These are phyloP conservation scores for Cassiopea andromeda DNA, from an alignment of 30 jellyfish, hydroid and myxozoan genomes.

Conservation along the genomic window DNA sequence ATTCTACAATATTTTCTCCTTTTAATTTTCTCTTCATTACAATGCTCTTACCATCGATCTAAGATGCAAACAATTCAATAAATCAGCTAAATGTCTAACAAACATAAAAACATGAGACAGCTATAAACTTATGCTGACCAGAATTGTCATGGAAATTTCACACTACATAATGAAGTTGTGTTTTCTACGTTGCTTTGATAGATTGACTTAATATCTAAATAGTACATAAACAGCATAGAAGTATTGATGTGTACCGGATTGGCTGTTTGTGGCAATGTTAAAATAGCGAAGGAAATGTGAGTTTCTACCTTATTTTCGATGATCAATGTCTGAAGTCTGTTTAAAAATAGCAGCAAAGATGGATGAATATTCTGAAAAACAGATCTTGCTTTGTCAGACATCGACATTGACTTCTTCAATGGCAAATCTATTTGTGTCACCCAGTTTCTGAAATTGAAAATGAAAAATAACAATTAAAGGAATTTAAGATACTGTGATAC, in stretches of 20 bases:
- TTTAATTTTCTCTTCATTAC: constrained; percentile 55
- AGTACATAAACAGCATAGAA: too few relatives aligned
- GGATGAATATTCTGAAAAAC: constrained; percentile 84
- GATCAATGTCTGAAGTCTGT: constrained; percentile 81
- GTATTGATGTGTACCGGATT: too few relatives aligned
- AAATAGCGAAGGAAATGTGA: not conserved
- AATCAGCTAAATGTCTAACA: too few relatives aligned
- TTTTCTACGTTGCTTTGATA: too few relatives aligned
- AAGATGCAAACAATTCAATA: too few relatives aligned
- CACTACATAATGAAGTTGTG: too few relatives aligned
- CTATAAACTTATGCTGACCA: too few relatives aligned
- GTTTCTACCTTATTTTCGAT: constrained; percentile 79
- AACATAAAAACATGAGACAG: too few relatives aligned
- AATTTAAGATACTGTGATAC: not conserved
- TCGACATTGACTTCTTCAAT: constrained; percentile 51
- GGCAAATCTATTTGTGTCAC: constrained; percentile 84
- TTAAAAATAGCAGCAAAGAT: constrained; percentile 79
- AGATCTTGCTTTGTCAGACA: constrained; percentile 52
- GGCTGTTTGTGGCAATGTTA: too few relatives aligned
- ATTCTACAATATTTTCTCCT: constrained; percentile 49
- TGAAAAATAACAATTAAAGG: not conserved
- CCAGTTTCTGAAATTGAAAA: constrained; percentile 66
- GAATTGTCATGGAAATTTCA: too few relatives aligned
- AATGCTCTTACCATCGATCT: constrained; percentile 56
- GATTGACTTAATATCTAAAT: too few relatives aligned